These are phyloP conservation scores for Haliaeetus leucogaster DNA, from an alignment of 2,113 vertebrate species.

Conservation along the genomic window DNA sequence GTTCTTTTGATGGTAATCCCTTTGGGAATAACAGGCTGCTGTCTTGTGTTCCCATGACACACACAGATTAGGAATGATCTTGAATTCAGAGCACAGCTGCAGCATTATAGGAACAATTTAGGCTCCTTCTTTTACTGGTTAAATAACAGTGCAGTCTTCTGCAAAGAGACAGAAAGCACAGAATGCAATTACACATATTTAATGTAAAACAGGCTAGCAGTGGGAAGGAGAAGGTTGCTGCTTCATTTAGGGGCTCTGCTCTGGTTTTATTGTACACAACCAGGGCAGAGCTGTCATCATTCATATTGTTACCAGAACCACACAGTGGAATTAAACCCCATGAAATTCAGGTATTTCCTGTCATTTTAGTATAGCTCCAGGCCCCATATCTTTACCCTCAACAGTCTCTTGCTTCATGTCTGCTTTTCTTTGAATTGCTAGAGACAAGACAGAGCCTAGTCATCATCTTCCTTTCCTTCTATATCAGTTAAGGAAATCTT, in stretches of 20 bases:
- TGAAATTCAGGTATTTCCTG: conserved; percentile 11
- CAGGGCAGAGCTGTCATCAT: not conserved
- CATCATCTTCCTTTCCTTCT: not conserved
- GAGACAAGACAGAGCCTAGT: not conserved
- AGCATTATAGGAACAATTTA: conserved; percentile 16
- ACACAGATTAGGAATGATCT: not conserved
- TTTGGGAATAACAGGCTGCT: conserved; percentile 18
- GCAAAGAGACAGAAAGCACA: conserved; percentile 11
- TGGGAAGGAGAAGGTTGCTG: not conserved
- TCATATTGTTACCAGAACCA: not conserved
- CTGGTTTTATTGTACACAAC: not conserved
- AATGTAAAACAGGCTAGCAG: not conserved
- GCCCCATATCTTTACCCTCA: not conserved
- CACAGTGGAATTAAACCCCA: not conserved
- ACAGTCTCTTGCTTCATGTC: not conserved
- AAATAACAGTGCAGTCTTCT: not conserved
- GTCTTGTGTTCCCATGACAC: conserved; percentile 6
- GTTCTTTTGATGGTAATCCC: conserved; percentile 22
- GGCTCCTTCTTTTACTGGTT: not conserved
- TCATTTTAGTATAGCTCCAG: not conserved
- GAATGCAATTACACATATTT: not conserved
- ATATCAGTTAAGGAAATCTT: not conserved
- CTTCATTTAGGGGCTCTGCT: not conserved
- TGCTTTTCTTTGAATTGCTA: not conserved
- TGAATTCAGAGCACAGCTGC: conserved; percentile 11